These are phyloP conservation scores for Hipparchia sbordonii DNA, from an alignment of 2,888 invertebrate species.

Conservation along the genomic window DNA sequence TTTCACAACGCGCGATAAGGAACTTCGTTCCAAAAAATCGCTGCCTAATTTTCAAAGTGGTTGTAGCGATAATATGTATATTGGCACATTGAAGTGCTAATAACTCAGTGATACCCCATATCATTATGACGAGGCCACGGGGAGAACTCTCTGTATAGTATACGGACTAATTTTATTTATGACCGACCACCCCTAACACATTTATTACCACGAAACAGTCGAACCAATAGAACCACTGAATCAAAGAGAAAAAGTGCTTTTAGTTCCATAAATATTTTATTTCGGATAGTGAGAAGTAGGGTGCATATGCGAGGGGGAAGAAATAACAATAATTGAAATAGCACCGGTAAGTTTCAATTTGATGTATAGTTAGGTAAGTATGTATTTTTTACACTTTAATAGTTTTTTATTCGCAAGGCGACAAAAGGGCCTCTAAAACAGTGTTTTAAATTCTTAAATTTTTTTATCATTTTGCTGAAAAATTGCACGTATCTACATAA, in stretches of 20 bases:
- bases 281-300: slow-evolving; percentile 79
- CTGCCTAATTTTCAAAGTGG: not conserved
- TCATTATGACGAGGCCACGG: slow-evolving; percentile 22
- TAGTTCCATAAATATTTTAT: slow-evolving; percentile 81
- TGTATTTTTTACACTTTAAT: too few species aligned
- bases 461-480: too few species aligned
- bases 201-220: slow-evolving; percentile 76
- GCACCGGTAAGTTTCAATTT: not conserved
- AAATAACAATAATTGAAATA: slow-evolving; percentile 1
- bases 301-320: slow-evolving; percentile 47
- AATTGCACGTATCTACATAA: too few species aligned
- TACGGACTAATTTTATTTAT: slow-evolving; percentile 76
- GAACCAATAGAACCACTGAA: slow-evolving; percentile 82
- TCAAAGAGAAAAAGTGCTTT: slow-evolving; percentile 82
- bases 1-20: too few species aligned
- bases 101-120: slow-evolving; percentile 28
- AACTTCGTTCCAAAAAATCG: too few species aligned
- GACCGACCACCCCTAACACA: slow-evolving; percentile 63
- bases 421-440: too few species aligned
- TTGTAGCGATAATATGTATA: slow-evolving; percentile 6
- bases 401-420: too few species aligned
- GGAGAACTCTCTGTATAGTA: slow-evolving; percentile 16
- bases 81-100: slow-evolving; percentile 26
- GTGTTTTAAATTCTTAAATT: too few species aligned
- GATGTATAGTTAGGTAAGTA: too few species aligned